Conservation (phyloP, 2,888 invertebrate species). For the Pollenia griseotomentosa region DNA sequence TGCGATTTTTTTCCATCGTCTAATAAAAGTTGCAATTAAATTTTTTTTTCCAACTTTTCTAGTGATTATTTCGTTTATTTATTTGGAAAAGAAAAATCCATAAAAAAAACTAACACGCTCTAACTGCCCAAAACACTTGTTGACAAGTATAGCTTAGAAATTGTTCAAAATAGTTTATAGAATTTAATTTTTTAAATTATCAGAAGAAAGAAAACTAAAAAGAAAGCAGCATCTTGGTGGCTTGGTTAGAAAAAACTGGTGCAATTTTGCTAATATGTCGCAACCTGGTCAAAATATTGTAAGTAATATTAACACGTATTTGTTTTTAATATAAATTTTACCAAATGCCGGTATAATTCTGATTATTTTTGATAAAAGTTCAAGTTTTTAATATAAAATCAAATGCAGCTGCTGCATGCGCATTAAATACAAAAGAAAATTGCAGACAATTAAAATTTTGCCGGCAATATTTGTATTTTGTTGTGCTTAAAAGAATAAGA, state of each 20-base stretch:
- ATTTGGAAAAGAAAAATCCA: conserved; percentile 32
- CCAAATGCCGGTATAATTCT: conserved; percentile 2
- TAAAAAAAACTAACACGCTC: neutral
- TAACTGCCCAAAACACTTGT: conserved; percentile 52
- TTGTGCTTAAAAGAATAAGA: neutral
- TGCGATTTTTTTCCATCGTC: conserved; percentile 74
- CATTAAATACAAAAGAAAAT: conserved; percentile 32
- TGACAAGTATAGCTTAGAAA: conserved; percentile 51
- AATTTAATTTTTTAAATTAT: conserved; percentile 7
- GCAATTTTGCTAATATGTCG: conserved; percentile 61
- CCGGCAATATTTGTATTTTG: conserved; percentile 34
- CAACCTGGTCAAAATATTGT: conserved; percentile 67
- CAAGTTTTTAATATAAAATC: conserved; percentile 1
- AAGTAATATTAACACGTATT: conserved; percentile 29
- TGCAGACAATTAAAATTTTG: conserved; percentile 42
- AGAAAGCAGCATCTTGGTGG: conserved; percentile 36
- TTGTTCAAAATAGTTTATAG: conserved; percentile 35
- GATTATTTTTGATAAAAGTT: neutral
- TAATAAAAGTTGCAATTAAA: conserved; percentile 54
- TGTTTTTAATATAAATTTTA: neutral
- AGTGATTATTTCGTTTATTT: conserved; percentile 36
- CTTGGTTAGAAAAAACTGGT: conserved; percentile 27
- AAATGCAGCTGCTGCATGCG: conserved; percentile 54
- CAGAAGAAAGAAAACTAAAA: neutral
- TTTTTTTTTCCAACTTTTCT: conserved; percentile 43